Evolutionary conservation across 2,797 vertebrate genomes (phyloP), one percentile per base, ranked within the genome.

Genomic region (Antrozous pallidus): DNA sequence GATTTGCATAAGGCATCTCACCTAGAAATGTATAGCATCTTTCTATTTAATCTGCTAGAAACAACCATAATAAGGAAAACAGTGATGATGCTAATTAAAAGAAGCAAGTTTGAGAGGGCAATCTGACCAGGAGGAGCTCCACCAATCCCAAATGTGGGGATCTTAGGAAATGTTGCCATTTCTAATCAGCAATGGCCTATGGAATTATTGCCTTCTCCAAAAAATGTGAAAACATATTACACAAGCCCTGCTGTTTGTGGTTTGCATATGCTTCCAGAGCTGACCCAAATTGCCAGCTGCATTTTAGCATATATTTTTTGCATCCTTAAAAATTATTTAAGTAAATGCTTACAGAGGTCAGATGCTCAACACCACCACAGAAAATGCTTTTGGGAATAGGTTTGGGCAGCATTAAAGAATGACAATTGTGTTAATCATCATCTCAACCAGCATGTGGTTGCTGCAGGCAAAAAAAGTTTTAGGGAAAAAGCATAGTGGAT

Each of bases 291-390:
- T 78, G 82, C 22, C n/a, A 54, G n/a, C n/a, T 96, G 81, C 17
- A 93, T 93, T 87, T 90, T 28, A 63, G 69, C 36, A 93, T 38
- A 1, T 31, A 88, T 81, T 85, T 97, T 86, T 81, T 78, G 22
- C 58, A 77, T 0, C 1, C 36, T 86, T 96, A 70, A 93, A 95
- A 95, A 83, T 78, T 40, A 90, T 91, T 89, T 73, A 78, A 82
- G 5, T 80, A 95, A 92, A 26, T 20, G 16, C 49, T 88, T 80
- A 78, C 51, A 95, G 28, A 49, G 36, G 73, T 58, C 86, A 3
- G 1, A 67, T 49, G 54, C 2, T 90, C 49, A 77, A 74, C 16
- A 92, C 14, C 11, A 58, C n/a, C 20, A 28, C 11, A 88, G 38
- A 65, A 88, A 84, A 81, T 20, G 4, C 51, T 4, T 2, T 93